These are phyloP conservation scores for Trachops cirrhosus DNA, from an alignment of 2,797 vertebrate genomes.

Conservation along the genomic window DNA sequence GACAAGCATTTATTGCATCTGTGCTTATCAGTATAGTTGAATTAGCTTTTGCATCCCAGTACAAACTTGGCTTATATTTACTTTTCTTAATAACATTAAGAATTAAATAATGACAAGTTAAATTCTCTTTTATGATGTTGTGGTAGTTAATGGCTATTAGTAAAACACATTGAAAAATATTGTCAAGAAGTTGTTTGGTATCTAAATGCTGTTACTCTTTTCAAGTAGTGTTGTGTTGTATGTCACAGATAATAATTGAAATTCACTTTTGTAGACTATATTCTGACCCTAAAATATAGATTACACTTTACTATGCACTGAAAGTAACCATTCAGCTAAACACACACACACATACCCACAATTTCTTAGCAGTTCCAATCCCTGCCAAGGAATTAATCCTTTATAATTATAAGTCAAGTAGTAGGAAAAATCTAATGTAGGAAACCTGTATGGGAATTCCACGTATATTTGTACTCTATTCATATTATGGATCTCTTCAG, in stretches of 20 bases:
- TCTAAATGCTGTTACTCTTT: not conserved
- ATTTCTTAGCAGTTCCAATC: not conserved
- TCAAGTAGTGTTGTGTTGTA: not conserved
- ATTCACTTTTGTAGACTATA: not conserved
- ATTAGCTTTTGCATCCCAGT: conserved; percentile 28
- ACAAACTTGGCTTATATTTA: conserved; percentile 44
- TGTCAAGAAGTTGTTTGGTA: not conserved
- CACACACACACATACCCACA: not conserved
- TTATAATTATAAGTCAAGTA: not conserved
- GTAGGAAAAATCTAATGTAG: not conserved
- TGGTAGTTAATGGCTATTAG: not conserved
- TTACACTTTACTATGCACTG: not conserved
- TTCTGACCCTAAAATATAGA: not conserved
- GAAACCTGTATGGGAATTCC: not conserved
- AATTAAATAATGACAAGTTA: conserved; percentile 16
- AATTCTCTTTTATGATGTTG: not conserved
- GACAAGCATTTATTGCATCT: conserved; percentile 46
- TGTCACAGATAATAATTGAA: not conserved
- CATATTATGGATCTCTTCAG: not conserved
- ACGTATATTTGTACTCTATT: not conserved
- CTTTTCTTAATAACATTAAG: conserved; percentile 41
- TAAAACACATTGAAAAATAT: not conserved
- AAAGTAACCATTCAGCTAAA: not conserved
- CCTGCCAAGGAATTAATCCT: not conserved
- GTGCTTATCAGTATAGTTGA: conserved; percentile 21